Conservation (phyloP, 2,113 vertebrate species). For the Colaptes auratus region DNA sequence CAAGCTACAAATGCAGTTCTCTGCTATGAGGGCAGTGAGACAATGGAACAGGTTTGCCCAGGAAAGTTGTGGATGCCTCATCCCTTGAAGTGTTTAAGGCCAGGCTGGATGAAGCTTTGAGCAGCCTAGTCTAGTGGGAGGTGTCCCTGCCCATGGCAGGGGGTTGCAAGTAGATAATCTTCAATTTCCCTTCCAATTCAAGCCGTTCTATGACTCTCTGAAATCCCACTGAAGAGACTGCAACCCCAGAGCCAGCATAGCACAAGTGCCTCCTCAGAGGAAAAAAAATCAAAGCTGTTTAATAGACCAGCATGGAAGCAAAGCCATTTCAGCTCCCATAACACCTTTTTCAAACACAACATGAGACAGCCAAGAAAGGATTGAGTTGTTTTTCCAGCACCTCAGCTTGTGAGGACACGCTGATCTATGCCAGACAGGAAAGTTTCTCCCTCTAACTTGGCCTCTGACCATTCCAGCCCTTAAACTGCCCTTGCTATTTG, state of each 20-base stretch:
- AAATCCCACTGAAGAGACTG: neutral
- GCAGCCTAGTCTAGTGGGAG: too few relatives aligned
- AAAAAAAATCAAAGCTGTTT: neutral
- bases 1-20: neutral
- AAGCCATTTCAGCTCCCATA: neutral
- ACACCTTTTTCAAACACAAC: neutral
- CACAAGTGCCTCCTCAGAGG: neutral
- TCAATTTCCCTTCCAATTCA: too few relatives aligned
- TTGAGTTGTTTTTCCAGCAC: neutral
- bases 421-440: neutral
- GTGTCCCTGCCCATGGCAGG: too few relatives aligned
- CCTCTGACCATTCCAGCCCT: neutral
- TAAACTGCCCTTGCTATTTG: conserved; percentile 31
- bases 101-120: too few relatives aligned
- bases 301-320: neutral
- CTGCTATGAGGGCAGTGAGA: too few relatives aligned
- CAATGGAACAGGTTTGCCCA: too few relatives aligned
- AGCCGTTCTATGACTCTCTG: too few relatives aligned
- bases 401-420: neutral
- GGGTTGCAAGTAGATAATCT: too few relatives aligned
- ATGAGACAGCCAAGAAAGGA: neutral
- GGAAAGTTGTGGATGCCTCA: too few relatives aligned
- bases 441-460: neutral
- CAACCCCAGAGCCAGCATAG: neutral
- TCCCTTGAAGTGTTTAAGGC: too few relatives aligned